Percentiles rank a stretch among this genome's conserved stretches.
These are phyloP conservation scores for Triplophysa tibetana DNA, from an alignment of 2,113 vertebrate genomes.

Conservation along the genomic window DNA sequence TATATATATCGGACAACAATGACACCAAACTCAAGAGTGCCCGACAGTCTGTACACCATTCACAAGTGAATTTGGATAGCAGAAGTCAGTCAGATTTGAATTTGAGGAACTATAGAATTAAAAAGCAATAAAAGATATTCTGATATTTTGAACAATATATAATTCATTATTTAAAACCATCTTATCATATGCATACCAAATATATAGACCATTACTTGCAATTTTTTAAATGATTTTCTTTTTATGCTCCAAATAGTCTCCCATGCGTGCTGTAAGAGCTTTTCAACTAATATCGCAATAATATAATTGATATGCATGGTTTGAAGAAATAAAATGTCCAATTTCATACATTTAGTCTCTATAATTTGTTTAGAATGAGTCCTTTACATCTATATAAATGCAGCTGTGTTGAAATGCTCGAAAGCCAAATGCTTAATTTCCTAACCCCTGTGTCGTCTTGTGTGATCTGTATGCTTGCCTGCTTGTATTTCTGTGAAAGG, in stretches of 20 bases:
- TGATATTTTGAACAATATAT: no score
- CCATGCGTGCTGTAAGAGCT: no score
- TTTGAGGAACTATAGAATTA: neutral
- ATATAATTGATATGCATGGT: neutral
- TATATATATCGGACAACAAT: neutral
- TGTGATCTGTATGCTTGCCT: neutral
- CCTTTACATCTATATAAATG: neutral
- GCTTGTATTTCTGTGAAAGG: constrained; percentile 8
- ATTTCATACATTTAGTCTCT: neutral
- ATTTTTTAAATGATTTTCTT: no score
- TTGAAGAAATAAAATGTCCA: neutral
- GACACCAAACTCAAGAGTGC: neutral
- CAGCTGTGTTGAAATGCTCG: neutral
- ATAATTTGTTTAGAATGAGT: neutral
- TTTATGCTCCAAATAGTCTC: no score
- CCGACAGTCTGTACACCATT: constrained; percentile 2
- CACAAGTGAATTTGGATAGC: neutral
- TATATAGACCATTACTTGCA: no score
- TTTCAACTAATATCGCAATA: no score
- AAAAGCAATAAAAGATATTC: no score
- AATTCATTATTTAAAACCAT: no score
- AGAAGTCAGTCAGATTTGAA: neutral
- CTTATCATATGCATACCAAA: no score
- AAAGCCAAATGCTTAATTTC: neutral
- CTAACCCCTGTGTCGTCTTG: neutral